Conservation (phyloP, 2,797 vertebrate genomes). For the Dendrocincla fuliginosa region DNA sequence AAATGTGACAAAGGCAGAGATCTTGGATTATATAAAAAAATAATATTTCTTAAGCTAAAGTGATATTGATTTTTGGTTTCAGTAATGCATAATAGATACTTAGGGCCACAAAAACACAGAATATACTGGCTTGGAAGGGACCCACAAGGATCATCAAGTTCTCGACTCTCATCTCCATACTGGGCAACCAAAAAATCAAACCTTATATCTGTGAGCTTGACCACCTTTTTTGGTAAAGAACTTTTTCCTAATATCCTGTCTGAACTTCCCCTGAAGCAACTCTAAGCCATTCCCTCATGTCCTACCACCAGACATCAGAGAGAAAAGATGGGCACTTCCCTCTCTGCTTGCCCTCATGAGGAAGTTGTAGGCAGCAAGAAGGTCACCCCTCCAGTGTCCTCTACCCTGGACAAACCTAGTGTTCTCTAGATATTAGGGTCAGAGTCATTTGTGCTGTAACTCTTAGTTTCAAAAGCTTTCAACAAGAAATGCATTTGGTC, state of each 20-base stretch:
- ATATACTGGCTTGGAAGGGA: neutral
- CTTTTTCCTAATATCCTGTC: neutral
- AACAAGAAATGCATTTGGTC: neutral
- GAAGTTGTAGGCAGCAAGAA: neutral
- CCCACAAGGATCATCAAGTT: accelerated
- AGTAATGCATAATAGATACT: neutral
- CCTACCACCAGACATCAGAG: too few species aligned
- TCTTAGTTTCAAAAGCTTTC: neutral
- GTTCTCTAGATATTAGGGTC: neutral
- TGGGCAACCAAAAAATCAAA: neutral
- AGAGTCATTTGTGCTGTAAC: neutral
- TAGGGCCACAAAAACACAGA: neutral
- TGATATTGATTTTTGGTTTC: neutral
- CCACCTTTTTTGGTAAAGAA: neutral
- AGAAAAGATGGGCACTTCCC: neutral
- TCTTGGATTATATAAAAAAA: neutral
- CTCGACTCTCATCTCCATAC: neutral
- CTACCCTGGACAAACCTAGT: neutral
- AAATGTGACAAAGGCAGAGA: neutral
- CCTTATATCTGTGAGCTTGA: neutral
- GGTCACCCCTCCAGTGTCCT: neutral
- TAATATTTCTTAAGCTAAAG: neutral
- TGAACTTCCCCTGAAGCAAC: neutral
- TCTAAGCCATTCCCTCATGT: accelerated
- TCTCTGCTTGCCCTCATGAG: neutral